Evolutionary conservation across 2,888 invertebrate genomes (phyloP).

Genomic region (Noctua janthe): DNA sequence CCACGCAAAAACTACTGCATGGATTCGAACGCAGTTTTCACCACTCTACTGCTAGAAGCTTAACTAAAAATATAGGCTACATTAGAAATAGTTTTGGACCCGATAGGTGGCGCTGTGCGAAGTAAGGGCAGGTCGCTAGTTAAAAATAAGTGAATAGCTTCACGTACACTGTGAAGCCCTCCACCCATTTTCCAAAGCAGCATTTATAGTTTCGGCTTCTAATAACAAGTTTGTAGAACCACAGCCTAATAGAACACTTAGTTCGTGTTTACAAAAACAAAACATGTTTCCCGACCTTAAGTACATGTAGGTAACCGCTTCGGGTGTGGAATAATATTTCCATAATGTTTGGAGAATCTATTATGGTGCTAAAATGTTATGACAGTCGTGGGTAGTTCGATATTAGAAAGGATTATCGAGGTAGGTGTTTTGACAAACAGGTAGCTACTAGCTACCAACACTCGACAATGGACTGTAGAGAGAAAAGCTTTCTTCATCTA

Average conservation of each 20-base stretch:
- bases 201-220: constrained; percentile 9
- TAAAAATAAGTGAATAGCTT: neutral
- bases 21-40: too few relatives aligned
- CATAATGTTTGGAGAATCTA: constrained; percentile 33
- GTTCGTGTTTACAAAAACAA: constrained; percentile 48
- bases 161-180: constrained; percentile 8
- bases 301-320: constrained; percentile 9
- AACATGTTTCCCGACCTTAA: constrained; percentile 22
- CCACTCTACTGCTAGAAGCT: too few relatives aligned
- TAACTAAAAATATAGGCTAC: too few relatives aligned
- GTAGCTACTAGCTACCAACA: neutral
- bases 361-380: constrained; percentile 30
- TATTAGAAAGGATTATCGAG: neutral
- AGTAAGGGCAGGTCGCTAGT: too few relatives aligned
- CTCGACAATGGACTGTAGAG: neutral
- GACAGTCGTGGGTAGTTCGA: constrained; percentile 17
- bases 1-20: too few relatives aligned
- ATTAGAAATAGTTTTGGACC: too few relatives aligned
- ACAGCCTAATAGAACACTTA: constrained; percentile 19
- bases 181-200: constrained; percentile 9
- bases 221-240: constrained; percentile 39
- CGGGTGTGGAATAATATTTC: constrained; percentile 19
- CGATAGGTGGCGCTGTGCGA: too few relatives aligned
- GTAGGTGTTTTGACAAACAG: neutral
- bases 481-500: neutral